Evolutionary conservation across 2,113 vertebrate genomes (phyloP).

Genomic region (Syrrhaptes paradoxus): DNA sequence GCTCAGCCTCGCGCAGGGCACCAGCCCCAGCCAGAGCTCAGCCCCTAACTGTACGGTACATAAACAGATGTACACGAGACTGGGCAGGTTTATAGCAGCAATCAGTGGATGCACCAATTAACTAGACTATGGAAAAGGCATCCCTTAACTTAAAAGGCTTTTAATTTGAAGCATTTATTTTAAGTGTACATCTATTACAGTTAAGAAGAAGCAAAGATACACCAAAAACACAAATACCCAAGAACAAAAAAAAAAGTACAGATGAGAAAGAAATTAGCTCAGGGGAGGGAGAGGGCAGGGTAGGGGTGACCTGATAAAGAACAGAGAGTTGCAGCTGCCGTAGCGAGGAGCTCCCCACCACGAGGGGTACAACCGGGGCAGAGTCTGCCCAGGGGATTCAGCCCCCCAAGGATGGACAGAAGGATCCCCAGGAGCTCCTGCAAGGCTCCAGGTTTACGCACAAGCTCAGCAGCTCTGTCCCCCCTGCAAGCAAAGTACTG

Average conservation of each 20-base stretch:
- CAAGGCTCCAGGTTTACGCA: background rate
- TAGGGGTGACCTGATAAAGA: background rate
- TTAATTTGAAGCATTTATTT: conserved; percentile 65
- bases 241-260: conserved; percentile 29
- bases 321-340: background rate
- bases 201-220: conserved; percentile 64
- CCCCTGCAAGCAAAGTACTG: background rate
- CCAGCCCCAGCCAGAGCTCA: background rate
- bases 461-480: background rate
- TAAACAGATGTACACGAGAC: background rate
- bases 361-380: fast-evolving
- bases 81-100: background rate
- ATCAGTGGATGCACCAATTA: background rate
- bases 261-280: conserved; percentile 17
- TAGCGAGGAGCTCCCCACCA: background rate
- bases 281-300: background rate
- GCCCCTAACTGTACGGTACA: background rate
- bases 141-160: conserved; percentile 59
- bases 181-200: conserved; percentile 63
- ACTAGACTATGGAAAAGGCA: conserved; percentile 45
- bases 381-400: background rate
- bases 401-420: background rate
- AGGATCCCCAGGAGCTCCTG: background rate
- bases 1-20: background rate
- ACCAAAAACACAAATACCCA: conserved; percentile 45